A percentile compares a stretch with the other conserved stretches of the same genome.
These are phyloP conservation scores for Leucania comma DNA, from an alignment of 2,888 invertebrate genomes.

Conservation along the genomic window DNA sequence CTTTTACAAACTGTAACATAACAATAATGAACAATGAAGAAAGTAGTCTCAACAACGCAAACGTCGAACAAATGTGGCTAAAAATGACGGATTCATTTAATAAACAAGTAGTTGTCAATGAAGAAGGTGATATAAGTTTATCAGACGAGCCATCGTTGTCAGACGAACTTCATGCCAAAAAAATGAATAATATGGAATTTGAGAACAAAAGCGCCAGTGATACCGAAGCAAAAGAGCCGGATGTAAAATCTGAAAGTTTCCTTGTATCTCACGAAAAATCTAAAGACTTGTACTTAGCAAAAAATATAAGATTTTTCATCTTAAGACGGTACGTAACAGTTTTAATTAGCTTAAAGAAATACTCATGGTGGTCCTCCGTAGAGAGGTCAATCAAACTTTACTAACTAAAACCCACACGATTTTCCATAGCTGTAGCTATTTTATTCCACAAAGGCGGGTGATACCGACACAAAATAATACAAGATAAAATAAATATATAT, in stretches of 20 bases:
- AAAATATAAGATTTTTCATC: slow-evolving; percentile 80
- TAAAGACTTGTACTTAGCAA: slow-evolving; percentile 77
- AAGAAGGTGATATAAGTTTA: slow-evolving; percentile 79
- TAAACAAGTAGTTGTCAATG: slow-evolving; percentile 74
- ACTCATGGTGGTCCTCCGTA: background rate
- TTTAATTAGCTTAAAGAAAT: background rate
- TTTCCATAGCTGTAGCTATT: background rate
- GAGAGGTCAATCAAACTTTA: background rate
- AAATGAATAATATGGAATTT: slow-evolving; percentile 44
- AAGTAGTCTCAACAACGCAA: slow-evolving; percentile 61
- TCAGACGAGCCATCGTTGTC: slow-evolving; percentile 69
- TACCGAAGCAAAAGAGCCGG: slow-evolving; percentile 57
- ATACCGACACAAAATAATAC: too few species aligned
- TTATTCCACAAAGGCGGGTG: background rate
- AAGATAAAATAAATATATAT: too few species aligned
- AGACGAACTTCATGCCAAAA: slow-evolving; percentile 63
- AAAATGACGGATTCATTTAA: slow-evolving; percentile 84
- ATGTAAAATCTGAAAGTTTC: slow-evolving; percentile 72
- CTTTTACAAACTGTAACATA: slow-evolving; percentile 77
- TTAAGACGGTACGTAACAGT: slow-evolving; percentile 75
- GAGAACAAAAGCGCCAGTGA: slow-evolving; percentile 7
- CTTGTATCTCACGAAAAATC: slow-evolving; percentile 76
- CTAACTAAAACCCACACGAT: background rate
- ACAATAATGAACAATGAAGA: slow-evolving; percentile 73
- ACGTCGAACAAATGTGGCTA: slow-evolving; percentile 78